These are phyloP conservation scores for Zhengitettix transpicula DNA, from an alignment of 2,888 invertebrate species.

Conservation along the genomic window DNA sequence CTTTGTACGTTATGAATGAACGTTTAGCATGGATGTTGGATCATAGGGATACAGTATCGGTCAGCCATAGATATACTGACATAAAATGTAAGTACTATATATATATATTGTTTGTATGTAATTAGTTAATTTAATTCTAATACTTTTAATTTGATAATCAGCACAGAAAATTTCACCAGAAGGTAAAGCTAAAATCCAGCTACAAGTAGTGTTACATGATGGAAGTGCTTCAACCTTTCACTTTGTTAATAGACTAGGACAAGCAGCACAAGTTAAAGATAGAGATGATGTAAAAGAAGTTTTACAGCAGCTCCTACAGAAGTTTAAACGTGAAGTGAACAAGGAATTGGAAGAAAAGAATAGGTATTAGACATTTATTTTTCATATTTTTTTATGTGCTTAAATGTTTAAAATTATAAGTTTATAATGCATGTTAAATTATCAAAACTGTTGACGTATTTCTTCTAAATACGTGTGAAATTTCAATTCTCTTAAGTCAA, in stretches of 20 bases:
- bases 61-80: constrained; percentile 87
- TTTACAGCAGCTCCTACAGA: constrained; percentile 77
- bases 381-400: background rate
- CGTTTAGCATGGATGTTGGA: constrained; percentile 93
- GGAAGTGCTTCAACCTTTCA: constrained; percentile 93
- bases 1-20: constrained; percentile 88
- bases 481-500: no score
- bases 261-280: constrained; percentile 70
- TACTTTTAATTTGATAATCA: constrained; percentile 20
- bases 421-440: no score
- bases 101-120: background rate
- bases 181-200: constrained; percentile 93
- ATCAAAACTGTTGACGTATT: no score
- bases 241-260: constrained; percentile 77
- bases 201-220: constrained; percentile 90
- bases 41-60: constrained; percentile 77
- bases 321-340: constrained; percentile 83
- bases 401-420: background rate
- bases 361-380: constrained; percentile 26
- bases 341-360: constrained; percentile 82
- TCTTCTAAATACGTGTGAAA: no score
- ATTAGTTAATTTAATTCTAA: background rate
- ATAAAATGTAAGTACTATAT: constrained; percentile 59
- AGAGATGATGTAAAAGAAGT: constrained; percentile 86
- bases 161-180: constrained; percentile 95